A percentile compares a stretch with the other conserved stretches of the same genome.
Conservation (phyloP, 2,797 vertebrate species). For the Microhierax caerulescens region DNA sequence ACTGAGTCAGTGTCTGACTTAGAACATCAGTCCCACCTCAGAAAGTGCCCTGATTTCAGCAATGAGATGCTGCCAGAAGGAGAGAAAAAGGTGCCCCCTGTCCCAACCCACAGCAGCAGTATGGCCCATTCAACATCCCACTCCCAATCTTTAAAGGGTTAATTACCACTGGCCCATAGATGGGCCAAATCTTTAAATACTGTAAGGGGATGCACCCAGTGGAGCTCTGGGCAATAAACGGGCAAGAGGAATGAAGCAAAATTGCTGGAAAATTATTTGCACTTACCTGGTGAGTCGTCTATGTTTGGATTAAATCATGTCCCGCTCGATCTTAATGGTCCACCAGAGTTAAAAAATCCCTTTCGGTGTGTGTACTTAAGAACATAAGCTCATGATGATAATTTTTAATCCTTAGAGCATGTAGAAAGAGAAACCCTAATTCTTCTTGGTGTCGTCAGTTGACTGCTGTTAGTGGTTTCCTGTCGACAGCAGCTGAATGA, state of each 20-base stretch:
- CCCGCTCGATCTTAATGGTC: not conserved
- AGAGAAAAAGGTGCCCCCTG: not conserved
- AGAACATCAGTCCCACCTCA: not conserved
- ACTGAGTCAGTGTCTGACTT: rapidly evolving
- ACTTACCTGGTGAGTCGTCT: slow-evolving; percentile 37
- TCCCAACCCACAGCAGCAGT: rapidly evolving
- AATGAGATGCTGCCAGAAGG: not conserved
- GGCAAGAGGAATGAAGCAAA: not conserved
- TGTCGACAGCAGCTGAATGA: slow-evolving; percentile 52
- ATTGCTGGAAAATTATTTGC: not conserved
- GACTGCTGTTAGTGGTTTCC: slow-evolving; percentile 71
- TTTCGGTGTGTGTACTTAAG: not conserved
- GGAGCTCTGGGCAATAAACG: rapidly evolving
- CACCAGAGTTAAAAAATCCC: not conserved
- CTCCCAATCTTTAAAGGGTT: not conserved
- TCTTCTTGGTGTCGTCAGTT: slow-evolving; percentile 4
- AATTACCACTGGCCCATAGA: rapidly evolving
- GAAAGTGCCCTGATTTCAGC: rapidly evolving
- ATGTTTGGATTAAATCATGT: slow-evolving; percentile 5
- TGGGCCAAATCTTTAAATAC: not conserved
- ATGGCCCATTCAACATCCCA: not conserved
- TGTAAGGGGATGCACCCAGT: not conserved
- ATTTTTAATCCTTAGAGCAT: not conserved
- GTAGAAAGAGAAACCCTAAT: not conserved
- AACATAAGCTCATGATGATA: not conserved